Base-by-base conservation (phyloP, 64 coral and sea anemone species). In the Montipora cactus region DNA sequence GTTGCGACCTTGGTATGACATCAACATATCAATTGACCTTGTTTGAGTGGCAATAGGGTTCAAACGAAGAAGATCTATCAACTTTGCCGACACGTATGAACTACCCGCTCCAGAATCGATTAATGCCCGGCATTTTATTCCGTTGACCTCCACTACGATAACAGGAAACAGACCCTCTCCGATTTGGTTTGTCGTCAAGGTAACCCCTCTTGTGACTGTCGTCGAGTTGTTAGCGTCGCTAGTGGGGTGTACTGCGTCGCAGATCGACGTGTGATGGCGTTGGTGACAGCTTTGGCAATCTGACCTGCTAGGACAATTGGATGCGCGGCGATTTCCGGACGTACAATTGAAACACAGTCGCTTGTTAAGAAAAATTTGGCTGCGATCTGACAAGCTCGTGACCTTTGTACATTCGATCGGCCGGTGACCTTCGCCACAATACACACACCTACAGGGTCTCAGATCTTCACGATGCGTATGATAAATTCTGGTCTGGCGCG, bases 241-340 rank as follows among this genome's bases (percentile, higher is more conserved):
- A 49, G 78, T 47, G 5, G 53, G 53, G 53, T 57, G 53, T 57
- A 1, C 53, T 57, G 47, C 76, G n/a, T 91, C 78, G 28, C 78
- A 79, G 50, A 92, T 92, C 44, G 62, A 81, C 68, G 69, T 92
- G 67, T 92, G 90, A 47, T 92, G 90, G 20, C 59, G 76, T 90
- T 76, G 1, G 76, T 67, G 73, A 45, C 88, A 90, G 10, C 64
- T 47, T 47, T 77, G 71, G 79, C 76, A 80, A 45, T 23, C 76
- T 46, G 71, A 74, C 44, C 44, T 90, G 76, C 79, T 92, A 19
- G 37, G 66, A 80, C 90, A 84, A 66, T 75, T 28, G 79, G 44
- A 49, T 8, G 48, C 68, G 44, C 80, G 79, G 58, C 84, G 90
- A 72, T 73, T 81, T 82, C 90, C 77, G 23, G 79, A 45, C 7